Evolutionary conservation across 2,113 vertebrate species (phyloP), one percentile per base, ranked within the genome.

Genomic region (Bombycilla garrulus): DNA sequence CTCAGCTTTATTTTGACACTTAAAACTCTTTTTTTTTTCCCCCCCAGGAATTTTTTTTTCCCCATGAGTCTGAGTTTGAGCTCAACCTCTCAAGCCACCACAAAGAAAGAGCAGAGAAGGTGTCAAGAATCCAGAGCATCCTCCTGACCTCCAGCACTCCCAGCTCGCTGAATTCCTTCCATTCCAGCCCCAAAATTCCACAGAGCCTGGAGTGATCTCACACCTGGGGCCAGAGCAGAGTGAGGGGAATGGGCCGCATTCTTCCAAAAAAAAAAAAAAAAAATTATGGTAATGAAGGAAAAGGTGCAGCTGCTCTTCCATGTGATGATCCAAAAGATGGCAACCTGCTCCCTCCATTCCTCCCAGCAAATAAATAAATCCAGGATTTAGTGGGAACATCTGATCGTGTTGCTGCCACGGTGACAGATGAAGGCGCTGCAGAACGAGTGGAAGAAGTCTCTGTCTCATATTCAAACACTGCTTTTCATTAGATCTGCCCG

Each of bases 361-460:
- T 96, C 94, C 86, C 62, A 88, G 76, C 40, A 93, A 96, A 95
- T 92, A 93, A 96, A 95, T 92, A 94, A 79, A 58, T 86, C 62
- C 50, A 78, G 76, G 82, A 76, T 60, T 95, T 92, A 94, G 92
- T 56, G 78, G 56, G 86, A 96, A 85, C 93, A 80, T 70, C 82
- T 45, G 65, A 90, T 81, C 86, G 45, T 16, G 53, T 22, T 62
- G 71, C 91, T 96, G 94, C 81, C 92, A 90, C 31, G 3, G 44
- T 96, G 91, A 96, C 93, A 84, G 96, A 97, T 93, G 71, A 73
- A 87, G 93, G 64, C 14, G 15, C 40, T 6, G 74, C 81, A 85
- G 76, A 70, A 93, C 36, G 62, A 96, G 48, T 74, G 89, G 97
- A 96, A 80, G 77, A 90, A 95, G 94, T 90, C 86, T 95, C 86